A percentile compares a stretch with the other conserved stretches of the same genome.
These are phyloP conservation scores for Acanthochromis polyacanthus DNA, from an alignment of 2,113 vertebrate species.

Conservation along the genomic window DNA sequence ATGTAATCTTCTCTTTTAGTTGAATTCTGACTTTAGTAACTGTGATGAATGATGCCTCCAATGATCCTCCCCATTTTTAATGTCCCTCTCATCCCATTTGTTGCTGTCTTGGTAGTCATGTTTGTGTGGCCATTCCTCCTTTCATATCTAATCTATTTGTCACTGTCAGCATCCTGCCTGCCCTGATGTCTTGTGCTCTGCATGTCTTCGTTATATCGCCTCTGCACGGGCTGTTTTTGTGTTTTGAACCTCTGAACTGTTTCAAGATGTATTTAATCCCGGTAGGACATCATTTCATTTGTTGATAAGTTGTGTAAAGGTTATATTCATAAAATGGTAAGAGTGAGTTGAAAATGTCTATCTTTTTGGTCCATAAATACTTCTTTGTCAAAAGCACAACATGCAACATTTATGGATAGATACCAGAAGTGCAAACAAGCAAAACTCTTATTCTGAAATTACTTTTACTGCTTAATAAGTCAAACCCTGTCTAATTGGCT, in stretches of 20 bases:
- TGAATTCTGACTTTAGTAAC: neutral
- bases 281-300: neutral
- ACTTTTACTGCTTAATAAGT: slow-evolving; percentile 55
- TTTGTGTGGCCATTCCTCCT: slow-evolving; percentile 3
- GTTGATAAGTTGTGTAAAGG: too few species aligned
- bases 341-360: too few species aligned
- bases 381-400: too few species aligned
- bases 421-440: slow-evolving; percentile 3
- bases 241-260: neutral
- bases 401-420: too few species aligned
- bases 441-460: slow-evolving; percentile 48
- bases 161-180: slow-evolving; percentile 1
- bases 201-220: neutral
- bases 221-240: neutral
- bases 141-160: slow-evolving; percentile 6
- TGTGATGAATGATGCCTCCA: neutral
- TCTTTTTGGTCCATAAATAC: too few species aligned
- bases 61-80: neutral
- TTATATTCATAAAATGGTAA: too few species aligned
- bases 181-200: neutral
- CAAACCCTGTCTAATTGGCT: slow-evolving; percentile 68
- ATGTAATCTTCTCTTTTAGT: neutral
- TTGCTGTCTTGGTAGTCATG: neutral
- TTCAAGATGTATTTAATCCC: neutral
- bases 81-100: neutral